Percentiles rank a stretch among this genome's conserved stretches.
These are phyloP conservation scores for Lacerta agilis DNA, from an alignment of 2,797 vertebrate species.

Conservation along the genomic window DNA sequence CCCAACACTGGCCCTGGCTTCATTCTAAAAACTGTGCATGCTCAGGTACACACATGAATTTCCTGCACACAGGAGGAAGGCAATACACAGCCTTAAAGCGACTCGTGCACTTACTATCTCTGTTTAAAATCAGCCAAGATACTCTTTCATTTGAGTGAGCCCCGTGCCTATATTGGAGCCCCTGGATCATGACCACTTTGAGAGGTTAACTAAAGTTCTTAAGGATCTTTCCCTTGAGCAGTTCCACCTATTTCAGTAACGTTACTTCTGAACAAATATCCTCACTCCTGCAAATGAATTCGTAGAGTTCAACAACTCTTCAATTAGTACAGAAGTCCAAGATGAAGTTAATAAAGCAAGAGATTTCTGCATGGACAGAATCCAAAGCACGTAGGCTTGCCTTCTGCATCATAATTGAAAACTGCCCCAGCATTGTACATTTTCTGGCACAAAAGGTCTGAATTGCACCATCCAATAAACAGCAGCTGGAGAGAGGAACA, in stretches of 20 bases:
- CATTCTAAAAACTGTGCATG: not conserved
- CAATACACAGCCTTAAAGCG: not conserved
- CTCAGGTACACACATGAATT: not conserved
- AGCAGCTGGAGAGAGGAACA: constrained; percentile 46
- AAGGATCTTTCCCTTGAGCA: not conserved
- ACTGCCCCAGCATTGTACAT: constrained; percentile 58
- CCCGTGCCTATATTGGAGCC: not conserved
- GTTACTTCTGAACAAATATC: not conserved
- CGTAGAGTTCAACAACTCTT: not conserved
- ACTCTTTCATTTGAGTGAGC: not conserved
- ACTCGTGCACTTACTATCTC: not conserved
- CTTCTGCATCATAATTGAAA: constrained; percentile 60
- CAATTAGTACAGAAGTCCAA: not conserved
- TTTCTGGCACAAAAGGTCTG: constrained; percentile 43
- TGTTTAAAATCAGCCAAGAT: not conserved
- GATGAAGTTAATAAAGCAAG: not conserved
- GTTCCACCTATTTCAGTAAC: not conserved
- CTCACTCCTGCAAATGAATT: not conserved
- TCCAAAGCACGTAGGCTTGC: constrained; percentile 14
- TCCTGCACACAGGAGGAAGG: not conserved
- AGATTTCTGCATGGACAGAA: not conserved
- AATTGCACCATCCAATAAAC: constrained; percentile 51
- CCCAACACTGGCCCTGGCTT: too few species aligned
- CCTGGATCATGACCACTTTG: not conserved
- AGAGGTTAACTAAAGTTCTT: not conserved